Evolutionary conservation across 1,140 invertebrate species (phyloP), one percentile per base, ranked within the genome.

Genomic region (Eriocheir sinensis): DNA sequence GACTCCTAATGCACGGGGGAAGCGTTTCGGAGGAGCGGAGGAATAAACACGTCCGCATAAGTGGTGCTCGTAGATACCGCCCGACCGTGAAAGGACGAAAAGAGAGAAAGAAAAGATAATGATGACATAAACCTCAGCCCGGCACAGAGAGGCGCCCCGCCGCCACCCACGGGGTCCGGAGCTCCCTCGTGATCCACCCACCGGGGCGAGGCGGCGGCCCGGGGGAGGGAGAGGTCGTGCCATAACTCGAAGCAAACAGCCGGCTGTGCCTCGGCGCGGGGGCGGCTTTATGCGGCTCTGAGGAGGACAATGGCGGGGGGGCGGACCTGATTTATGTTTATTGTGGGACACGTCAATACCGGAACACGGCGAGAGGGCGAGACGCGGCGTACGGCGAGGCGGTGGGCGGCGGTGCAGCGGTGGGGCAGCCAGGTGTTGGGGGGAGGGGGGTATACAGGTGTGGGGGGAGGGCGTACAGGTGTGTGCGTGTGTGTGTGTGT

Each of bases 241-340:
- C 60, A 72, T 72, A 72, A 72, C 60, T 72, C 60, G n/a, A 72
- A 72, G 60, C 60, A 72, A 72, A 72, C 60, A 72, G 60, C 60
- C 60, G 60, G 60, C 60, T 72, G 60, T 21, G 60, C 60, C 60
- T 72, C n/a, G 60, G 60, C 60, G 60, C 60, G 60, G 60, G 60
- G 27, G 60, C 60, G 60, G 60, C 60, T 72, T 72, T 72, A 72
- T 72, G 60, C 60, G 60, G 60, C 60, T 72, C 60, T n/a, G 60
- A 21, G 60, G 60, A 72, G 60, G 60, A 72, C 60, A 72, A 72
- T 72, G 60, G 60, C 27, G 60, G 60, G 60, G 60, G 60, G 60
- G 60, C 60, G n/a, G 60, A 4, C n/a, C n/a, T 72, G 60, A 72
- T 72, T 72, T 72, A 72, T 72, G 60, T 72, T 72, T n/a, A 72